Percentiles rank a stretch among this genome's conserved stretches.
These are phyloP conservation scores for Tenualosa ilisha DNA, from an alignment of 2,797 vertebrate species.

Conservation along the genomic window DNA sequence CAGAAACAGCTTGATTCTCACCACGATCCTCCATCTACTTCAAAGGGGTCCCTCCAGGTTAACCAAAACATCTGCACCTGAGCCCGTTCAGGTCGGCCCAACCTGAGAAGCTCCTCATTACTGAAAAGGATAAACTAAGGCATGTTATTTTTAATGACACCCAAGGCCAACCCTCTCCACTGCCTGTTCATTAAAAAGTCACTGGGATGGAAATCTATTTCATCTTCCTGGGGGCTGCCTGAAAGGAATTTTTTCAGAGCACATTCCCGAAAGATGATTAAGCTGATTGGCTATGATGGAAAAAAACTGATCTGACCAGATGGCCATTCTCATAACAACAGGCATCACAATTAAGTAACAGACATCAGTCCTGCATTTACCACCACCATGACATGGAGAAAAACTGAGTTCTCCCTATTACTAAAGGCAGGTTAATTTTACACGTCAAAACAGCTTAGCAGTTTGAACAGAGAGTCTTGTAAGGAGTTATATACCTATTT, in stretches of 20 bases:
- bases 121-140: constrained; percentile 36
- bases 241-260: constrained; percentile 38
- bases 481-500: not conserved
- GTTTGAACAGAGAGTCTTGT: not conserved
- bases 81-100: not conserved
- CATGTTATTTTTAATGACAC: constrained; percentile 28
- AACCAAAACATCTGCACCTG: constrained; percentile 17
- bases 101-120: constrained; percentile 26
- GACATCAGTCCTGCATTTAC: not conserved
- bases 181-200: constrained; percentile 31
- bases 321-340: not conserved
- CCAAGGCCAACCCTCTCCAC: not conserved
- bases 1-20: not conserved
- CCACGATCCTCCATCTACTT: not conserved
- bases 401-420: not conserved
- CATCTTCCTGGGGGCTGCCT: constrained; percentile 32
- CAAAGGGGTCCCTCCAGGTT: not conserved
- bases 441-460: not conserved
- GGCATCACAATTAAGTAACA: not conserved
- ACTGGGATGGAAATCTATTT: constrained; percentile 35
- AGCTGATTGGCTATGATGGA: constrained; percentile 34
- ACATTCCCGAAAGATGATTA: constrained; percentile 36
- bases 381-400: not conserved
- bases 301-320: not conserved
- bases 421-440: not conserved